These are phyloP conservation scores for Aix galericulata DNA, from an alignment of 2,113 vertebrate genomes.

Conservation along the genomic window DNA sequence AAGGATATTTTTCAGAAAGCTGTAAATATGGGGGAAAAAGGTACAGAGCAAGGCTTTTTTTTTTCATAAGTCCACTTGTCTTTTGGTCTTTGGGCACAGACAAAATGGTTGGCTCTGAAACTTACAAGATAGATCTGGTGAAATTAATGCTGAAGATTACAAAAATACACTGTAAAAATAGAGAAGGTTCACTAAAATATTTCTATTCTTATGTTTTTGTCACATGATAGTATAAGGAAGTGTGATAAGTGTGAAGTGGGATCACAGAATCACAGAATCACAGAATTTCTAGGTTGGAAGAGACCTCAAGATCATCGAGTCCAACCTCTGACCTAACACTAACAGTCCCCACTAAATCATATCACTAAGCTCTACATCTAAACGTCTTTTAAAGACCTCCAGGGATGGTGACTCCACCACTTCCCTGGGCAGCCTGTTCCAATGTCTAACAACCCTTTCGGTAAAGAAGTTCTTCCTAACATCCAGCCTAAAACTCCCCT, in stretches of 20 bases:
- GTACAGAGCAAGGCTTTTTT: not conserved
- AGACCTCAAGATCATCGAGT: too few species aligned
- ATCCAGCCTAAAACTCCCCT: too few species aligned
- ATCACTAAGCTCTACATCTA: too few species aligned
- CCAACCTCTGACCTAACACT: too few species aligned
- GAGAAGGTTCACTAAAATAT: not conserved
- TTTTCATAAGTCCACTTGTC: not conserved
- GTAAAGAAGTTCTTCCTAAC: too few species aligned
- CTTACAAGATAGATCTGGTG: not conserved
- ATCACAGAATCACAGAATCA: too few species aligned
- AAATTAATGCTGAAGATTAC: not conserved
- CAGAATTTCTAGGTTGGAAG: too few species aligned
- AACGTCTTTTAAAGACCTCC: too few species aligned
- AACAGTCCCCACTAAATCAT: too few species aligned
- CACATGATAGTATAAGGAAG: not conserved
- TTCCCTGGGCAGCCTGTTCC: too few species aligned
- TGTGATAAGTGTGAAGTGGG: not conserved
- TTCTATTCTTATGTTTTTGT: not conserved
- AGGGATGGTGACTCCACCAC: too few species aligned
- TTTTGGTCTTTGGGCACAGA: not conserved
- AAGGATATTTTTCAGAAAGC: not conserved
- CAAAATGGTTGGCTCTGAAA: not conserved
- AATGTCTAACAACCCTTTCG: too few species aligned
- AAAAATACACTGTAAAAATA: not conserved
- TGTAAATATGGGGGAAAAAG: not conserved